Evolutionary conservation across 2,888 invertebrate species (phyloP).

Genomic region (Parasteatoda lunata): DNA sequence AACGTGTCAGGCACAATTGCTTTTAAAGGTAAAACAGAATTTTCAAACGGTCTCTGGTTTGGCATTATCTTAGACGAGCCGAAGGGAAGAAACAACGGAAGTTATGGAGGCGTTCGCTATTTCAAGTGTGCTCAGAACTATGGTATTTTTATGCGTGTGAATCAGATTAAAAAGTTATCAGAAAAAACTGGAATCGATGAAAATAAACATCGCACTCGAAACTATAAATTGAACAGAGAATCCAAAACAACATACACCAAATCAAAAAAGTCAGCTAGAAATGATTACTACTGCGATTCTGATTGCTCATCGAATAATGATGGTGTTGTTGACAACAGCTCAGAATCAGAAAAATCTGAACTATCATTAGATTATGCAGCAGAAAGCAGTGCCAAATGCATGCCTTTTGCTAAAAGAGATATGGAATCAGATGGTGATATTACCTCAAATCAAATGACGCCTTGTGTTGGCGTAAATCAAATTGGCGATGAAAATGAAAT

Average conservation of each 20-base stretch:
- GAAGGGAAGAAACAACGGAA: constrained; percentile 43
- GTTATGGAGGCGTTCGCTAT: constrained; percentile 27
- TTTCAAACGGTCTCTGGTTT: constrained; percentile 28
- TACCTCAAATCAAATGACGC: not conserved
- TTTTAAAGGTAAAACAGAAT: constrained; percentile 29
- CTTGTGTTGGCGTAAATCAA: not conserved
- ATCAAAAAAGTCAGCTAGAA: too few species aligned
- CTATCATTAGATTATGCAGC: too few species aligned
- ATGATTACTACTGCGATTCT: not conserved
- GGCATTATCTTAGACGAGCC: constrained; percentile 40
- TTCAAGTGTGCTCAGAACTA: constrained; percentile 40
- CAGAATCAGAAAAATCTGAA: not conserved
- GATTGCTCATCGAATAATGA: not conserved
- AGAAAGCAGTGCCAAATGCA: not conserved
- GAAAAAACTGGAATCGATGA: not conserved
- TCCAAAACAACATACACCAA: too few species aligned
- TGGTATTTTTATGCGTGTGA: constrained; percentile 39
- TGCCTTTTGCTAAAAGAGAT: not conserved
- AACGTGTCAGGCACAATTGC: constrained; percentile 25
- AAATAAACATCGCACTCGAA: not conserved
- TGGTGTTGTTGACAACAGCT: not conserved
- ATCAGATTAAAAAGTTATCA: constrained; percentile 19
- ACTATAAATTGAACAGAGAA: not conserved
- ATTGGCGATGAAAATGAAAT: not conserved
- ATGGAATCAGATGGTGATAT: not conserved